Conservation (phyloP, 2,797 vertebrate species). For the Karalla daura region DNA sequence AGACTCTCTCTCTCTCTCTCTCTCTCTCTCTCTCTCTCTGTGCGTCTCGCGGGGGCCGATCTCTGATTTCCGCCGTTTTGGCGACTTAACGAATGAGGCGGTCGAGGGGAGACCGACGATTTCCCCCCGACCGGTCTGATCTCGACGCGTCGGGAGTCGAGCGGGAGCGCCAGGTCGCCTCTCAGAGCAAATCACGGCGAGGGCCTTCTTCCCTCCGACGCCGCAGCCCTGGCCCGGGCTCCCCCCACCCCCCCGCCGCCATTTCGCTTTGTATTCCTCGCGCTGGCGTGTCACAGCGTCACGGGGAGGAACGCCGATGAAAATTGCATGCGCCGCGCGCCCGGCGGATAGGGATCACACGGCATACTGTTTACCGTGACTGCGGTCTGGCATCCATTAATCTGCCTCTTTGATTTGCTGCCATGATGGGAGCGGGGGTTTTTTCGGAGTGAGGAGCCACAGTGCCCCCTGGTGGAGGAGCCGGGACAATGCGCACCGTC, state of each 20-base stretch:
- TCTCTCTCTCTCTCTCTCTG: too few species aligned
- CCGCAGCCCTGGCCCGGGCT: not conserved
- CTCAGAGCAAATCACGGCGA: slow-evolving; percentile 24
- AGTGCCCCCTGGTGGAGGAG: slow-evolving; percentile 60
- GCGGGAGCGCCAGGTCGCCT: slow-evolving; percentile 20
- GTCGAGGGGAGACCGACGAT: slow-evolving; percentile 3
- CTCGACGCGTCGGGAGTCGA: slow-evolving; percentile 30
- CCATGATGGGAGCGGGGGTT: not conserved
- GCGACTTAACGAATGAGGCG: slow-evolving; percentile 30
- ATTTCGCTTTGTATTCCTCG: slow-evolving; percentile 16
- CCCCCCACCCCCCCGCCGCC: slow-evolving; percentile 20
- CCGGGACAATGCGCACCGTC: not conserved
- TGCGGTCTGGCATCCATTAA: slow-evolving; percentile 45
- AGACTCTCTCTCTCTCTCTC: not conserved
- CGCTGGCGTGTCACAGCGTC: slow-evolving; percentile 6
- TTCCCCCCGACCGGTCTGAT: slow-evolving; percentile 29
- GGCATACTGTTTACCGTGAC: slow-evolving; percentile 43
- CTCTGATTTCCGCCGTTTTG: slow-evolving; percentile 1
- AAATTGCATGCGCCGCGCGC: slow-evolving; percentile 31
- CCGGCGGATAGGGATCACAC: slow-evolving; percentile 39
- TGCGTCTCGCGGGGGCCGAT: slow-evolving; percentile 6
- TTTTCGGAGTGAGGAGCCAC: slow-evolving; percentile 39
- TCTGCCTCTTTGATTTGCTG: slow-evolving; percentile 2
- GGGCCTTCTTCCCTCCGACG: not conserved
- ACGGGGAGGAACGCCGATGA: slow-evolving; percentile 13